Conservation (phyloP, 2,113 vertebrate genomes). For the Echinops telfairi region DNA sequence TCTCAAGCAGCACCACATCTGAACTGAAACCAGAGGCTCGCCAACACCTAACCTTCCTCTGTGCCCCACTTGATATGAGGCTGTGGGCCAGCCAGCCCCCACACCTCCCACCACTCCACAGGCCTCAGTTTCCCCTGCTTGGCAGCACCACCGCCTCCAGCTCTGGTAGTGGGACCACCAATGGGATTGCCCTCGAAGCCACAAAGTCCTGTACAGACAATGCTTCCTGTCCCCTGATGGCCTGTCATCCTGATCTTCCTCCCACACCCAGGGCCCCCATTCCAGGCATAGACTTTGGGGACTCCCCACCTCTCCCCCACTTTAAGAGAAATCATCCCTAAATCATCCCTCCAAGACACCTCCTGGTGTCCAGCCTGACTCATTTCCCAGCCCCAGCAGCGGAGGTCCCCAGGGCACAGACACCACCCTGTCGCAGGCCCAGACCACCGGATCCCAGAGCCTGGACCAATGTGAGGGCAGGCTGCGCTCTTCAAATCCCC, state of each 20-base stretch:
- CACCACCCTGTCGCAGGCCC: too few relatives aligned
- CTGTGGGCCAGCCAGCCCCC: neutral
- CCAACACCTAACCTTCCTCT: neutral
- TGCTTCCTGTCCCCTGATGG: neutral
- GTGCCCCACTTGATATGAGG: neutral
- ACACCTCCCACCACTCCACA: neutral
- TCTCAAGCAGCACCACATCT: neutral
- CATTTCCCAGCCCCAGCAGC: neutral
- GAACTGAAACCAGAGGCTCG: neutral
- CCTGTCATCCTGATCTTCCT: neutral
- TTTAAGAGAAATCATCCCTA: neutral
- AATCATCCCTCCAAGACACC: neutral
- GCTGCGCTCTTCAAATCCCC: too few relatives aligned
- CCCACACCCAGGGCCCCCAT: neutral
- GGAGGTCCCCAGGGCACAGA: neutral
- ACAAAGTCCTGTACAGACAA: neutral
- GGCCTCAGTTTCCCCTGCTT: neutral
- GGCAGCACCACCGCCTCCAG: neutral
- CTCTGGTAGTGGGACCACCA: neutral
- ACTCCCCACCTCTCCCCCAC: neutral
- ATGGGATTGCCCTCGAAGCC: neutral
- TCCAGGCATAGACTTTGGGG: neutral
- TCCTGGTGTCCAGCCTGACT: neutral
- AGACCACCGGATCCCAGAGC: too few relatives aligned
- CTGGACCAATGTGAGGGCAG: too few relatives aligned